Conservation (phyloP, 2,888 invertebrate species). For the Torymus aiolomorphi region DNA sequence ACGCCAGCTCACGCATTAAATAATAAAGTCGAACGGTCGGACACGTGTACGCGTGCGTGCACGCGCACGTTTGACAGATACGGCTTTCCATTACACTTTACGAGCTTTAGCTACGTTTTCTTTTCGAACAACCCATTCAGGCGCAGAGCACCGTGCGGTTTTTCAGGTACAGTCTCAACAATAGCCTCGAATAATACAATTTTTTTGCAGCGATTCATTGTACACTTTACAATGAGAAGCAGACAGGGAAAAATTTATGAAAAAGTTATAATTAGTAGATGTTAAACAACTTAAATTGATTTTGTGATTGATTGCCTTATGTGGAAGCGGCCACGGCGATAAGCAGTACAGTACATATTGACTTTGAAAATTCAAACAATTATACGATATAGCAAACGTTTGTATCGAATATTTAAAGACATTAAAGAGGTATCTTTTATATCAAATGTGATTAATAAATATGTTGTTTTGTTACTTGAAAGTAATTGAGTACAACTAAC, state of each 20-base stretch:
- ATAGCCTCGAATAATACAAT: background rate
- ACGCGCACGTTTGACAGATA: slow-evolving; percentile 30
- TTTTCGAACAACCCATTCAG: slow-evolving; percentile 26
- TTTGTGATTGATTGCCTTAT: too few species aligned
- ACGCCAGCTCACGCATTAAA: slow-evolving; percentile 24
- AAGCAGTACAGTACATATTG: background rate
- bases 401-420: too few species aligned
- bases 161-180: slow-evolving; percentile 14
- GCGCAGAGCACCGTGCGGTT: slow-evolving; percentile 5
- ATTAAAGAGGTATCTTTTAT: too few species aligned
- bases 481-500: too few species aligned
- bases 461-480: too few species aligned
- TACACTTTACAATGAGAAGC: too few species aligned
- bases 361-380: too few species aligned
- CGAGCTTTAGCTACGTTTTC: slow-evolving; percentile 47
- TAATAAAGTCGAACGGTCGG: slow-evolving; percentile 36
- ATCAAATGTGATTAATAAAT: too few species aligned
- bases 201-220: too few species aligned
- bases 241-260: too few species aligned
- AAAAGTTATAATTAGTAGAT: too few species aligned
- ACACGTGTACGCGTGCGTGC: slow-evolving; percentile 8
- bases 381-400: too few species aligned
- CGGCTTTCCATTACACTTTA: slow-evolving; percentile 53
- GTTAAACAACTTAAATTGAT: background rate
- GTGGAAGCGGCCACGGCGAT: background rate